phyloP scores from a whole-genome alignment of 23 tunicate species.

The Styela clava region DNA sequence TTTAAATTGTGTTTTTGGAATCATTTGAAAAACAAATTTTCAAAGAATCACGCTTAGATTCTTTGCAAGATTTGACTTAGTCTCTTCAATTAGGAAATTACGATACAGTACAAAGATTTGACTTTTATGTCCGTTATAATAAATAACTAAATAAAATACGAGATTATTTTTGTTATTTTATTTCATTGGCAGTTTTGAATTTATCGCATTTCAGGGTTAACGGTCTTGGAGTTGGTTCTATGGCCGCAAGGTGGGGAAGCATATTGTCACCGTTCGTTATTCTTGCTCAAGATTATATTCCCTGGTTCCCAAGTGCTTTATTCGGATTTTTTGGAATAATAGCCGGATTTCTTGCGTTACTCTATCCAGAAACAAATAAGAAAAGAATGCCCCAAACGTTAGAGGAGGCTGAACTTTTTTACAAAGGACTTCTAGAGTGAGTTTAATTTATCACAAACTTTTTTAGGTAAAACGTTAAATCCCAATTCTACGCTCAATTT shows the following conservation, averaged over 20 bases:
- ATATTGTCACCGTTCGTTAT: constrained; percentile 56
- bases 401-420: constrained; percentile 48
- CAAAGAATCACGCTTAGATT: background rate
- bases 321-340: constrained; percentile 56
- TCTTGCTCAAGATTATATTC: constrained; percentile 41
- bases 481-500: no score
- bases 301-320: constrained; percentile 63
- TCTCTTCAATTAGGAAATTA: no score
- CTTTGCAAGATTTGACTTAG: background rate
- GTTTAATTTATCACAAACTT: no score
- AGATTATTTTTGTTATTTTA: no score
- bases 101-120: no score
- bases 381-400: constrained; percentile 76
- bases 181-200: no score
- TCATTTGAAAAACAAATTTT: background rate
- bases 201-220: constrained; percentile 42
- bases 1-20: background rate
- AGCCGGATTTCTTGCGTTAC: constrained; percentile 41
- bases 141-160: no score
- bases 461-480: no score
- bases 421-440: constrained; percentile 20
- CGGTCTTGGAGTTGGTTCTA: constrained; percentile 67
- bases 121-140: no score
- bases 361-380: constrained; percentile 64
- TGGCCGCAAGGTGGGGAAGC: constrained; percentile 63